These are phyloP conservation scores for Laspeyria flexula DNA, from an alignment of 2,888 invertebrate genomes.

Conservation along the genomic window DNA sequence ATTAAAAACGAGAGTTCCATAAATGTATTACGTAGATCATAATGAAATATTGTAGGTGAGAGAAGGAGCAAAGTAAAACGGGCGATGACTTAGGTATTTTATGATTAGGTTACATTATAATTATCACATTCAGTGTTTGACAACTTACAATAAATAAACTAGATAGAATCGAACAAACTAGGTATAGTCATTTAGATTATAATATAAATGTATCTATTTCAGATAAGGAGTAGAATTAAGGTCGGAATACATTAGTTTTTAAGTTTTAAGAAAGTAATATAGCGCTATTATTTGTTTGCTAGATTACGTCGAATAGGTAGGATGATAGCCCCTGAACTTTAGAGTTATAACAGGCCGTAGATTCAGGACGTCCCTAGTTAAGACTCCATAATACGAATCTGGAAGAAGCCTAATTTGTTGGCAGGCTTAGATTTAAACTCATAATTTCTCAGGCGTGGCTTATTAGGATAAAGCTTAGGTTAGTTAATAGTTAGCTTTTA, in stretches of 20 bases:
- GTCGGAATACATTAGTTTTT: slow-evolving; percentile 21
- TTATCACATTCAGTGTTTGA: slow-evolving; percentile 53
- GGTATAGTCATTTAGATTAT: slow-evolving; percentile 12
- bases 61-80: slow-evolving; percentile 38
- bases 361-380: slow-evolving; percentile 46
- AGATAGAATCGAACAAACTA: slow-evolving; percentile 20
- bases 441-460: slow-evolving; percentile 41
- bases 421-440: slow-evolving; percentile 52
- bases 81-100: slow-evolving; percentile 53
- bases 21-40: slow-evolving; percentile 29
- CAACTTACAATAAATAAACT: slow-evolving; percentile 34
- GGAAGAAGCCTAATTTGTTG: slow-evolving; percentile 61
- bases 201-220: slow-evolving; percentile 19
- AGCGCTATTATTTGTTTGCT: slow-evolving; percentile 16
- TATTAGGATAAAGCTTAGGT: slow-evolving; percentile 21
- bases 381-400: slow-evolving; percentile 47
- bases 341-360: slow-evolving; percentile 51
- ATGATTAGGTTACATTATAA: slow-evolving; percentile 29
- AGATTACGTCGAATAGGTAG: slow-evolving; percentile 16
- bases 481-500: slow-evolving; percentile 21
- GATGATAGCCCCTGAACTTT: slow-evolving; percentile 35
- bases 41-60: slow-evolving; percentile 23
- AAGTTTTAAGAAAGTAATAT: slow-evolving; percentile 17
- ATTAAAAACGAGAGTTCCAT: slow-evolving; percentile 41
- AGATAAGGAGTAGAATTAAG: slow-evolving; percentile 22